These are phyloP conservation scores for Pseudorhombus dupliciocellatus DNA, from an alignment of 2,113 vertebrate genomes.

Conservation along the genomic window DNA sequence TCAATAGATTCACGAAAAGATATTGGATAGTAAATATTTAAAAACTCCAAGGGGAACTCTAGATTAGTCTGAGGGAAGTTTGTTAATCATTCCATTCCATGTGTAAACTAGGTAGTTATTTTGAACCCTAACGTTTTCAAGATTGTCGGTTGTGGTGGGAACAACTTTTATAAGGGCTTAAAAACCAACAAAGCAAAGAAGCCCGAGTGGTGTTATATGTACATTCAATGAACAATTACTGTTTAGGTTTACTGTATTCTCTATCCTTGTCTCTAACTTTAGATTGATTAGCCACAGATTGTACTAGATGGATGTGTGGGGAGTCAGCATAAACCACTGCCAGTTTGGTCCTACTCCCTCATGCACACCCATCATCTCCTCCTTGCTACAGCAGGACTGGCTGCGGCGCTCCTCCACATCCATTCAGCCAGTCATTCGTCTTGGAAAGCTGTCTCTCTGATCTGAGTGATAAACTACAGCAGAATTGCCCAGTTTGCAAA, in stretches of 20 bases:
- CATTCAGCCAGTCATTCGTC: constrained; percentile 80
- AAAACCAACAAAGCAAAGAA: constrained; percentile 13
- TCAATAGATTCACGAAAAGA: too few species aligned
- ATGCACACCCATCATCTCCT: constrained; percentile 78
- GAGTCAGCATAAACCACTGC: constrained; percentile 85
- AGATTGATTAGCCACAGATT: constrained; percentile 86
- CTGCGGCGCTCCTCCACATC: constrained; percentile 74
- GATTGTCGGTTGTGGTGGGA: neutral
- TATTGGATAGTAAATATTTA: too few species aligned
- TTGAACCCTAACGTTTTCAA: neutral
- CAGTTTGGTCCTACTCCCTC: constrained; percentile 79
- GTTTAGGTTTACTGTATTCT: constrained; percentile 63
- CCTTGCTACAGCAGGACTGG: constrained; percentile 66
- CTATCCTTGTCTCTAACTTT: constrained; percentile 75
- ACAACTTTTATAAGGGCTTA: neutral
- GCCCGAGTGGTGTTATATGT: constrained; percentile 26
- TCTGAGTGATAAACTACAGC: constrained; percentile 83
- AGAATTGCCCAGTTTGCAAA: constrained; percentile 82
- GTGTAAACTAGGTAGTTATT: too few species aligned
- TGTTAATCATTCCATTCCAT: too few species aligned
- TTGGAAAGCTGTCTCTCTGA: constrained; percentile 78
- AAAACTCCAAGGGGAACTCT: too few species aligned
- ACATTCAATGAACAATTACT: constrained; percentile 63
- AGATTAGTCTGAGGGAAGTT: too few species aligned
- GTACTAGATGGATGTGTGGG: constrained; percentile 81